phyloP scores from a whole-genome alignment of 1,140 invertebrate genomes.

The Stegodyphus dumicola region DNA sequence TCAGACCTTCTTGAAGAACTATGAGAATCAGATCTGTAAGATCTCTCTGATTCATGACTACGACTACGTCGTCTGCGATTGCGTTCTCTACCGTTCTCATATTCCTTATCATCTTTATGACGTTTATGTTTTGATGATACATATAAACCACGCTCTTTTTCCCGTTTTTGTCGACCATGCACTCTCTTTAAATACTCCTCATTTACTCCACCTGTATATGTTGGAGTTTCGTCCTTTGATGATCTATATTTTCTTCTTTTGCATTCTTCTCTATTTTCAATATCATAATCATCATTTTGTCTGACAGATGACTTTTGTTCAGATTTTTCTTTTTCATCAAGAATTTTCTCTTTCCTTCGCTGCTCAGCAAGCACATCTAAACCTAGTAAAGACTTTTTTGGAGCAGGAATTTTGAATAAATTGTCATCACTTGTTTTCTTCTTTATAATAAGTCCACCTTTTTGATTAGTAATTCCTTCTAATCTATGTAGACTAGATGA shows the following conservation, averaged over 20 bases:
- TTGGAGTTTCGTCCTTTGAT: slow-evolving; percentile 87
- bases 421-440: slow-evolving; percentile 60
- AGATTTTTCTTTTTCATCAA: slow-evolving; percentile 22
- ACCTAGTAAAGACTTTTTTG: slow-evolving; percentile 68
- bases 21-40: slow-evolving; percentile 41
- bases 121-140: slow-evolving; percentile 69
- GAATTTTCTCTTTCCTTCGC: slow-evolving; percentile 64
- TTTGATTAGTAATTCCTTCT: slow-evolving; percentile 61
- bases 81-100: slow-evolving; percentile 50
- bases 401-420: slow-evolving; percentile 61
- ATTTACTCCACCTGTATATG: slow-evolving; percentile 90
- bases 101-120: slow-evolving; percentile 62
- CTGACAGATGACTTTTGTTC: slow-evolving; percentile 1
- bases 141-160: slow-evolving; percentile 72
- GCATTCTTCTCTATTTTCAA: slow-evolving; percentile 56
- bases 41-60: slow-evolving; percentile 41
- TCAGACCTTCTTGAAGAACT: slow-evolving; percentile 14
- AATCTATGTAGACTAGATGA: slow-evolving; percentile 42
- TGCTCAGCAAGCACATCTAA: slow-evolving; percentile 70
- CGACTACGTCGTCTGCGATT: slow-evolving; percentile 45
- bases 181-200: slow-evolving; percentile 77
- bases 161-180: slow-evolving; percentile 71
- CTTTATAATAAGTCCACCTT: slow-evolving; percentile 62
- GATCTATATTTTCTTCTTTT: slow-evolving; percentile 78
- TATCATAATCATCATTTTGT: slow-evolving; percentile 27